phyloP scores from a whole-genome alignment of 2,888 invertebrate genomes.

The Lissonota sp. region DNA sequence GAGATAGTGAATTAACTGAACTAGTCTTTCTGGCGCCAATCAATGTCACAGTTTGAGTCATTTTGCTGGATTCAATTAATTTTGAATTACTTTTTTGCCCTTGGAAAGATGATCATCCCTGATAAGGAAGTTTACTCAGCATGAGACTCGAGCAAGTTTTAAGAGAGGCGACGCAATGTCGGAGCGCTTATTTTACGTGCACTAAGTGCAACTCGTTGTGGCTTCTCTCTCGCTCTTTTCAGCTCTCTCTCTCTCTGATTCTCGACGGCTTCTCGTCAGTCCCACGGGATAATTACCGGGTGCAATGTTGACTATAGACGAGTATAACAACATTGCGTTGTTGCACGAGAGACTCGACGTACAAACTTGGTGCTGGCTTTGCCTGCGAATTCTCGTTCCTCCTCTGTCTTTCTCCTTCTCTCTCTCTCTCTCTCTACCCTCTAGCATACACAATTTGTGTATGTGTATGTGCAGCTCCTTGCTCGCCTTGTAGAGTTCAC shows the following conservation, averaged over 20 bases:
- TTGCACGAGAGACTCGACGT: conserved; percentile 49
- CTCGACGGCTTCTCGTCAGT: conserved; percentile 52
- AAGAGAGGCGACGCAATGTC: conserved; percentile 44
- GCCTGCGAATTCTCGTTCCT: conserved; percentile 46
- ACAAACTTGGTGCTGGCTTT: conserved; percentile 45
- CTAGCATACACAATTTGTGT: neutral
- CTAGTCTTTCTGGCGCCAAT: no score
- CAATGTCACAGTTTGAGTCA: no score
- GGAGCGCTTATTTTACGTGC: conserved; percentile 35
- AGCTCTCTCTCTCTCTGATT: conserved; percentile 10
- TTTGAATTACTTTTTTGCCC: neutral
- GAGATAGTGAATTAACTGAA: no score
- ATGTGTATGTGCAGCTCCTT: conserved; percentile 23
- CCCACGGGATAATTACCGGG: conserved; percentile 64
- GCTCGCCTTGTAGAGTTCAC: conserved; percentile 56
- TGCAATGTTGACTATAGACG: conserved; percentile 61
- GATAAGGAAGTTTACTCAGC: conserved; percentile 4
- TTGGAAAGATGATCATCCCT: neutral
- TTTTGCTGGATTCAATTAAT: neutral
- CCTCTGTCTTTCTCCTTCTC: neutral
- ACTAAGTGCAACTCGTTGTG: conserved; percentile 48
- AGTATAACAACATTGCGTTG: conserved; percentile 48
- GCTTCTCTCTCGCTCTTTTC: conserved; percentile 1
- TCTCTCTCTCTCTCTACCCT: conserved; percentile 5
- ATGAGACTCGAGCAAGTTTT: conserved; percentile 16